Conservation (phyloP, 2,113 vertebrate genomes). For the Trichechus manatus region DNA sequence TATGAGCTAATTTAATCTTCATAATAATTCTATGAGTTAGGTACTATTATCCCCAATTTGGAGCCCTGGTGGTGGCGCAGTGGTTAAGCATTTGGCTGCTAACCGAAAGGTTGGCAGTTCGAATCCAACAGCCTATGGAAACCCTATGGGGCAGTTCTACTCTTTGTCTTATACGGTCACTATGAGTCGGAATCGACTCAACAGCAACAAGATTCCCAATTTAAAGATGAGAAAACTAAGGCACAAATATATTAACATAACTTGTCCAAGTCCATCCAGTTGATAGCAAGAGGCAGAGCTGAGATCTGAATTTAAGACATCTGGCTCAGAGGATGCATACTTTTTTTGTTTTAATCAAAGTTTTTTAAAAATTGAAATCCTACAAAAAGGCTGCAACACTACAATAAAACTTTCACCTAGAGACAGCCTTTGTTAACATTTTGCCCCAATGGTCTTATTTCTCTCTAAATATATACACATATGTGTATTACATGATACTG, state of each 20-base stretch:
- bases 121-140: too few relatives aligned
- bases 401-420: background rate
- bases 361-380: constrained; percentile 8
- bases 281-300: background rate
- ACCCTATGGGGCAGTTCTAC: too few relatives aligned
- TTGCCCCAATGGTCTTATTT: background rate
- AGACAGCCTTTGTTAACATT: background rate
- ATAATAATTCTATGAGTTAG: background rate
- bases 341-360: background rate
- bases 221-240: constrained; percentile 6
- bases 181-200: too few relatives aligned
- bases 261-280: background rate
- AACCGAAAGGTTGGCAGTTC: too few relatives aligned
- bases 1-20: background rate
- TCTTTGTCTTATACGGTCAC: too few relatives aligned
- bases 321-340: background rate
- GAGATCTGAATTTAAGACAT: constrained; percentile 3
- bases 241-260: background rate
- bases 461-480: background rate
- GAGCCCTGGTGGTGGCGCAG: too few relatives aligned
- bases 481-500: background rate
- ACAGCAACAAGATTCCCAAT: background rate
- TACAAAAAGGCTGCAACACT: background rate
- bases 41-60: background rate
- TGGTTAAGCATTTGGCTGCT: too few relatives aligned